These are phyloP conservation scores for Leptura quadrifasciata DNA, from an alignment of 2,888 invertebrate genomes.

Conservation along the genomic window DNA sequence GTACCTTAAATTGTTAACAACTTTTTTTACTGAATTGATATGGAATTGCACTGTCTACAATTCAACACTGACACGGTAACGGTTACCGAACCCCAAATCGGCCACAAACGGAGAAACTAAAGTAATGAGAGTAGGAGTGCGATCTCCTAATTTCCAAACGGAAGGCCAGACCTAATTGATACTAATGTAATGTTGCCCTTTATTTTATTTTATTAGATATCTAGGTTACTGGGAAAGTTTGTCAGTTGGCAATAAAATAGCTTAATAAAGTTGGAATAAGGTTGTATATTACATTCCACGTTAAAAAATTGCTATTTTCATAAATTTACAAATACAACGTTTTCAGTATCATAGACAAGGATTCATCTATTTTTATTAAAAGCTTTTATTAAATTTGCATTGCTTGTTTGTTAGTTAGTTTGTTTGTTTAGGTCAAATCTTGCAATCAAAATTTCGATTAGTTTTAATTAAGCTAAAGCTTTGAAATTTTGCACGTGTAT, in stretches of 20 bases:
- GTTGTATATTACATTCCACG: not conserved
- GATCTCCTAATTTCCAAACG: not conserved
- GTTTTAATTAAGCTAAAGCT: too few species aligned
- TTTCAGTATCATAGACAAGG: not conserved
- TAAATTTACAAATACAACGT: not conserved
- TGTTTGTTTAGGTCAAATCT: too few species aligned
- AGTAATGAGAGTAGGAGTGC: not conserved
- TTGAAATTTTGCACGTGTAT: too few species aligned
- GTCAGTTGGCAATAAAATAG: not conserved
- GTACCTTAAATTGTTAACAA: too few species aligned
- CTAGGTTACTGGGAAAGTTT: not conserved
- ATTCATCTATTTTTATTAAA: too few species aligned
- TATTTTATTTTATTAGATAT: not conserved
- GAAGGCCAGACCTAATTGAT: not conserved
- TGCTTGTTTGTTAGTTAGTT: too few species aligned
- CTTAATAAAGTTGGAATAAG: not conserved
- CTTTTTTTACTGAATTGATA: too few species aligned
- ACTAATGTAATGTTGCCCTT: not conserved
- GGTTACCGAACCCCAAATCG: too few species aligned
- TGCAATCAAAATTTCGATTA: too few species aligned
- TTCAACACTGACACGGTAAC: too few species aligned
- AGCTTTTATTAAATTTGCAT: too few species aligned
- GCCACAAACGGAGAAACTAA: not conserved
- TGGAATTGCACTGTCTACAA: too few species aligned
- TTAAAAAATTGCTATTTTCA: not conserved